Evolutionary conservation across 1,140 invertebrate genomes (phyloP).

Genomic region (Plectus sambesii): DNA sequence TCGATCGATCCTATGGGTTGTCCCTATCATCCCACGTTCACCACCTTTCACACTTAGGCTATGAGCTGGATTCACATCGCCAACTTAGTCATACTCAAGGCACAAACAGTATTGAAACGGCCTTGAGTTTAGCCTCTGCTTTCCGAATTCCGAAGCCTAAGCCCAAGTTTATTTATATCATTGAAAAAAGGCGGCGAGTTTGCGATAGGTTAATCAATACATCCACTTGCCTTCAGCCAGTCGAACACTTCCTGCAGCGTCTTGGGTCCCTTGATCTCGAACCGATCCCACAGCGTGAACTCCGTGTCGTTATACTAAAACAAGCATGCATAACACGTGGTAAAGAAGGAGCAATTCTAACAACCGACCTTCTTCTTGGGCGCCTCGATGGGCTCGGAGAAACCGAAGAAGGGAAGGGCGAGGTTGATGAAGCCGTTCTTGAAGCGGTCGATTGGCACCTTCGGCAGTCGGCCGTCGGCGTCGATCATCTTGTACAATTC

Average conservation of each 20-base stretch:
- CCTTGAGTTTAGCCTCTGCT: too few relatives aligned
- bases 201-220: too few relatives aligned
- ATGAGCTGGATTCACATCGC: too few relatives aligned
- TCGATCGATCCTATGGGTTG: not conserved
- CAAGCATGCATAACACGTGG: conserved; percentile 5
- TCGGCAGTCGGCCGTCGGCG: conserved; percentile 43
- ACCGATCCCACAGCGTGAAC: conserved; percentile 96
- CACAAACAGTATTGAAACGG: too few relatives aligned
- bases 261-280: conserved; percentile 85
- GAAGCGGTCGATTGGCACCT: conserved; percentile 58
- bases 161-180: too few relatives aligned
- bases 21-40: too few relatives aligned
- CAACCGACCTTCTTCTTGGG: conserved; percentile 62
- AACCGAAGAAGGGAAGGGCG: conserved; percentile 88
- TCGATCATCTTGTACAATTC: conserved; percentile 79
- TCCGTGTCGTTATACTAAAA: conserved; percentile 72
- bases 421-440: conserved; percentile 96
- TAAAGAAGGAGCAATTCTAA: conserved; percentile 16
- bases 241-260: conserved; percentile 84
- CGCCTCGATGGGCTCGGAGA: conserved; percentile 83
- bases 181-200: too few relatives aligned
- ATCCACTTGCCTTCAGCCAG: conserved; percentile 66
- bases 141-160: too few relatives aligned
- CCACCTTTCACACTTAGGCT: too few relatives aligned
- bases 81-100: too few relatives aligned